These are phyloP conservation scores for Ormyrus thymus DNA, from an alignment of 2,888 invertebrate genomes.

Conservation along the genomic window DNA sequence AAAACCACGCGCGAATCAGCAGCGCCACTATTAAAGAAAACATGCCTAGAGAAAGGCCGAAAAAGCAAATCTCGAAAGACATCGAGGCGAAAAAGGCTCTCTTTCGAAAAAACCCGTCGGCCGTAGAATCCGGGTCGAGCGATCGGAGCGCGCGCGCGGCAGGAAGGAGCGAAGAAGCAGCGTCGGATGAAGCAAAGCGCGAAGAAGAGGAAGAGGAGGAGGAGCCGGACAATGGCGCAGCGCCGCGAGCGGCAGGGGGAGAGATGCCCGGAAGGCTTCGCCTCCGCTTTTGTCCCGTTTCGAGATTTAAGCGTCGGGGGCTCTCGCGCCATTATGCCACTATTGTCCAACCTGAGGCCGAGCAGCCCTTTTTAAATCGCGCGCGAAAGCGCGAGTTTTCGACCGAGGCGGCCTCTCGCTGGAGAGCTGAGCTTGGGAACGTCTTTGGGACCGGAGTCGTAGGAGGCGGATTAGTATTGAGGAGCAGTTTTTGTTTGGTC, in stretches of 20 bases:
- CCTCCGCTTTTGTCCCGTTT: not conserved
- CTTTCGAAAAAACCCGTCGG: not conserved
- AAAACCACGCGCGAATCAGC: not conserved
- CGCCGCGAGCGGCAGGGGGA: not conserved
- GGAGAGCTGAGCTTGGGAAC: too few relatives aligned
- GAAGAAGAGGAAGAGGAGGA: not conserved
- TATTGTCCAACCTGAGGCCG: constrained; percentile 14
- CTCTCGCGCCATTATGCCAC: constrained; percentile 29
- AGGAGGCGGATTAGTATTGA: too few relatives aligned
- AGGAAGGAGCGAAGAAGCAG: not conserved
- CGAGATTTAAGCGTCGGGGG: not conserved
- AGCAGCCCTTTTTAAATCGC: too few relatives aligned
- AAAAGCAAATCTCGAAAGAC: too few relatives aligned
- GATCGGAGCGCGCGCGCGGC: constrained; percentile 5
- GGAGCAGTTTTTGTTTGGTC: too few relatives aligned
- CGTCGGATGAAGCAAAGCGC: not conserved
- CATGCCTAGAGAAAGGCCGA: not conserved
- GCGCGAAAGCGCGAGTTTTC: too few relatives aligned
- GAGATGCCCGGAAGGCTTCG: constrained; percentile 23
- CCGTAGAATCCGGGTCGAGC: constrained; percentile 25
- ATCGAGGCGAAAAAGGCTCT: too few relatives aligned
- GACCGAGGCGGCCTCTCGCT: too few relatives aligned
- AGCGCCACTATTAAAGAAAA: not conserved
- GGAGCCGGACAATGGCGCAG: not conserved
- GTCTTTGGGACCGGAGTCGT: too few relatives aligned